Conservation (phyloP, 1,140 invertebrate species). For the Copidosoma floridanum region DNA sequence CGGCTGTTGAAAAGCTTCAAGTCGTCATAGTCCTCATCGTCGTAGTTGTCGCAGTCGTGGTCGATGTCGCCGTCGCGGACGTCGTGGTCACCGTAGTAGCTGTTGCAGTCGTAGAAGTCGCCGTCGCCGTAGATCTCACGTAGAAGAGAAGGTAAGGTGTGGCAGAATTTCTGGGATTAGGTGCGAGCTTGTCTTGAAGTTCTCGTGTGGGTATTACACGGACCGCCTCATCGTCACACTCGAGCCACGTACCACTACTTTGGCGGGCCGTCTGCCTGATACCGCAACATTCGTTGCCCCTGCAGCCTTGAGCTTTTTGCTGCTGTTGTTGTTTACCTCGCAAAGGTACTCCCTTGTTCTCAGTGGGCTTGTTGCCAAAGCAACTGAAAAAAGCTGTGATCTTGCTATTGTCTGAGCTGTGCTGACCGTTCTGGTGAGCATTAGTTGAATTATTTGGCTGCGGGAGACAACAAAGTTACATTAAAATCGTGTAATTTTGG, state of each 20-base stretch:
- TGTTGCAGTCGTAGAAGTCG: not conserved
- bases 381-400: constrained; percentile 19
- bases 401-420: constrained; percentile 23
- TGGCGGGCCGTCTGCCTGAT: constrained; percentile 56
- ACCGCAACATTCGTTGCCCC: constrained; percentile 69
- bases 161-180: constrained; percentile 71
- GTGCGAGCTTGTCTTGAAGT: constrained; percentile 74
- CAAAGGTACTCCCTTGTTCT: constrained; percentile 47
- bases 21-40: not conserved
- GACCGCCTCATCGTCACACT: constrained; percentile 87
- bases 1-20: not conserved
- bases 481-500: too few species aligned
- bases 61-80: not conserved
- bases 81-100: not conserved
- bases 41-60: not conserved
- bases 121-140: constrained; percentile 42
- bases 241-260: constrained; percentile 69
- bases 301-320: constrained; percentile 51
- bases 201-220: constrained; percentile 74
- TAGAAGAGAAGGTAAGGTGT: constrained; percentile 86
- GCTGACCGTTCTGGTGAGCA: constrained; percentile 15
- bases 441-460: constrained; percentile 28
- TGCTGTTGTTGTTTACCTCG: constrained; percentile 33
- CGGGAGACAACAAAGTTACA: not conserved
- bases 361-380: constrained; percentile 41